Evolutionary conservation across 2,888 invertebrate species (phyloP), one percentile per base, ranked within the genome.

Genomic region (Nomada hirtipes): DNA sequence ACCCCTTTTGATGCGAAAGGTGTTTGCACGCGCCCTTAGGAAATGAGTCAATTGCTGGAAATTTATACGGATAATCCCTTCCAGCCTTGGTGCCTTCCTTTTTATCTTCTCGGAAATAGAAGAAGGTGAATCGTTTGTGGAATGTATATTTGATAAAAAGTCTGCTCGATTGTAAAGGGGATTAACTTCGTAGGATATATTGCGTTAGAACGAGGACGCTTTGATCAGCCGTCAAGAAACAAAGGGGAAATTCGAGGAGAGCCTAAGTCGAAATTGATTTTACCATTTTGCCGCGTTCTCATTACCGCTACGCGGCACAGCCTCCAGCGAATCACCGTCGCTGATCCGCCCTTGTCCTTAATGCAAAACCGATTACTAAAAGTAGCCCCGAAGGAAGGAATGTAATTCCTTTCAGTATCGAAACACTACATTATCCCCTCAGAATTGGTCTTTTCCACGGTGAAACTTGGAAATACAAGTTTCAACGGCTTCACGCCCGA

Each of bases 301-400:
- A 67, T 80, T 80, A 72, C 65, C 55, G 77, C 53, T 23, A 18
- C 9, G 29, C 67, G 13, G 50, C 23, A n/a, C 20, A 47, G 67
- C 53, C 71, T 57, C 29, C 57, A 26, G 55, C 26, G 53, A 71
- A 71, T 80, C 63, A 55, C 36, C 64, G 13, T 36, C 44, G n/a
- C 69, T 13, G 72, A 64, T 64, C 68, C 55, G 29, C 47, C 68
- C 61, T 52, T 59, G 80, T 68, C 78, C 78, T 64, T 81, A 81
- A 81, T 81, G 80, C 69, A 78, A 81, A 81, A 68, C 77, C 80
- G 78, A 81, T 81, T 73, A 73, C 73, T 61, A 68, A 73, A 81
- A 60, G 73, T 69, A 68, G 63, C 15, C 71, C 20, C 20, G 26
- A 20, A 59, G 68, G 72, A 80, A 47, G 78, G 68, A 59, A 50